Conservation (phyloP, 2,113 vertebrate species). For the Hystrix brachyura region DNA sequence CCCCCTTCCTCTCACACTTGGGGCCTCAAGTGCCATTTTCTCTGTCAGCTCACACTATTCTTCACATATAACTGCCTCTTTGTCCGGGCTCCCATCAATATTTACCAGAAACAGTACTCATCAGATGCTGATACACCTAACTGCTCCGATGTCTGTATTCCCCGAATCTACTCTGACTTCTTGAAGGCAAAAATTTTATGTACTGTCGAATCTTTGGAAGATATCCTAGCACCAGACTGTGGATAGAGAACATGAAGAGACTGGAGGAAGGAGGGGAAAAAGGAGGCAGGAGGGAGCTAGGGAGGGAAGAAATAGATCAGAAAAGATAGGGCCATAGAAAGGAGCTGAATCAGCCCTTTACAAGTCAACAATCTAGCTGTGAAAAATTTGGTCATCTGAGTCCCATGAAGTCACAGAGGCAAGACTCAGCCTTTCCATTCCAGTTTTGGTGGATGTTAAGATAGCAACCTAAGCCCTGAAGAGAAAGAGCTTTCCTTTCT, state of each 20-base stretch:
- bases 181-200: not conserved
- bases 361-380: not conserved
- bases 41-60: not conserved
- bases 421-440: not conserved
- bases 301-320: not conserved
- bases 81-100: not conserved
- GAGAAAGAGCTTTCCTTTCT: conserved; percentile 58
- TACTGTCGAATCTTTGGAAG: not conserved
- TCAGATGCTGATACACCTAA: not conserved
- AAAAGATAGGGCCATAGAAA: not conserved
- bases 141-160: not conserved
- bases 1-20: not conserved
- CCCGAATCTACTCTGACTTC: not conserved
- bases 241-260: not conserved
- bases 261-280: not conserved
- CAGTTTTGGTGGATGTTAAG: not conserved
- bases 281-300: not conserved
- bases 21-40: not conserved
- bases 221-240: not conserved
- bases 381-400: not conserved
- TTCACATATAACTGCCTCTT: not conserved
- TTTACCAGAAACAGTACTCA: not conserved
- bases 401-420: not conserved
- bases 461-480: not conserved
- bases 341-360: not conserved